Percentiles rank a stretch among this genome's conserved stretches.
These are phyloP conservation scores for Formica exsecta DNA, from an alignment of 1,140 invertebrate species.

Conservation along the genomic window DNA sequence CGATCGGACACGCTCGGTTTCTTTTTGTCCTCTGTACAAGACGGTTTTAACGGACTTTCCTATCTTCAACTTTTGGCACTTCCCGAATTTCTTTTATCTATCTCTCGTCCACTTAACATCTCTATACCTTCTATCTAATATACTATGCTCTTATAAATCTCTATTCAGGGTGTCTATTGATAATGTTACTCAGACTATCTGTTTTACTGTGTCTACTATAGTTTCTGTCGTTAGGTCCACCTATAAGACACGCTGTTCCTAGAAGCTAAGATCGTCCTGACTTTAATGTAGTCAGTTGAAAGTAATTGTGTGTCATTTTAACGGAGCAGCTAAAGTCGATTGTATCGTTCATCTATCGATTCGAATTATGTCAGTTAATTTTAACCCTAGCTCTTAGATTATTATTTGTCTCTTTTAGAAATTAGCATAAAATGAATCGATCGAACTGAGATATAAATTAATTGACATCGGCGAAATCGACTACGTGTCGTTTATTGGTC, in stretches of 20 bases:
- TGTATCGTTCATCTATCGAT: conserved; percentile 14
- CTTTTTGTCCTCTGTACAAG: neutral
- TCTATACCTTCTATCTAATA: conserved; percentile 56
- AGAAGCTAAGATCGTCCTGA: conserved; percentile 3
- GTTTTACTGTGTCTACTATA: neutral
- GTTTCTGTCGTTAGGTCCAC: conserved; percentile 10
- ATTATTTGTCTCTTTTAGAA: conserved; percentile 7
- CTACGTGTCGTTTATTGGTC: neutral
- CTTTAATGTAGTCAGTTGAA: conserved; percentile 7
- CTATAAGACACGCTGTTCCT: conserved; percentile 15
- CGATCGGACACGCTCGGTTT: conserved; percentile 49
- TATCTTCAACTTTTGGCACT: neutral
- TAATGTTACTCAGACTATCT: conserved; percentile 2
- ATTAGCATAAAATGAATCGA: neutral
- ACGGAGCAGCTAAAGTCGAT: conserved; percentile 22
- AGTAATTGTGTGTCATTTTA: conserved; percentile 41
- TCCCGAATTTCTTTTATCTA: conserved; percentile 35
- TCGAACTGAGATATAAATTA: neutral
- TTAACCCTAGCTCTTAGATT: neutral
- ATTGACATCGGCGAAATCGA: conserved; percentile 8
- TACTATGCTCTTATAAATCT: conserved; percentile 52
- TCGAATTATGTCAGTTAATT: conserved; percentile 8
- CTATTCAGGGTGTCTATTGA: conserved; percentile 75
- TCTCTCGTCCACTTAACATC: conserved; percentile 35
- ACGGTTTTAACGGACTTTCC: neutral